Conservation (phyloP, 2,888 invertebrate species). For the Gisinianus flammeolus region DNA sequence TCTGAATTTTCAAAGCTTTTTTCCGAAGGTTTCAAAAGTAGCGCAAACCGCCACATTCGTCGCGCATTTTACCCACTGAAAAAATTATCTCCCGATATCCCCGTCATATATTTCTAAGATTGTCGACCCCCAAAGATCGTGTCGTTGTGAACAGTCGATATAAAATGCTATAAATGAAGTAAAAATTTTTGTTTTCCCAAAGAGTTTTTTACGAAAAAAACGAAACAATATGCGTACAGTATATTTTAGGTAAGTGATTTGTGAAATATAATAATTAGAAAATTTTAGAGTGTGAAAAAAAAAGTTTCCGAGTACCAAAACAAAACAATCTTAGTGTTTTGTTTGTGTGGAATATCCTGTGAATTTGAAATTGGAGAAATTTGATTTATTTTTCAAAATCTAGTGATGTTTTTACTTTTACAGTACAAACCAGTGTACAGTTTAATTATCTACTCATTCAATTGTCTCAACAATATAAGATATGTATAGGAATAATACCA, state of each 20-base stretch:
- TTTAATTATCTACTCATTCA: neutral
- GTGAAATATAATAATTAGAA: neutral
- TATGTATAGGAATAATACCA: too few relatives aligned
- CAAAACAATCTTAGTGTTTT: too few relatives aligned
- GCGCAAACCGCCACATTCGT: too few relatives aligned
- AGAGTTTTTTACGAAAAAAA: constrained; percentile 1
- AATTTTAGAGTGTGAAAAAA: neutral
- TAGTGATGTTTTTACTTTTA: neutral
- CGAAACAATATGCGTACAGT: neutral
- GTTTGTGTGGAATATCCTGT: neutral
- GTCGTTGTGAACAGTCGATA: too few relatives aligned
- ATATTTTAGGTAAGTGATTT: neutral
- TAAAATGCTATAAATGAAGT: neutral
- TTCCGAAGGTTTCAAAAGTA: too few relatives aligned
- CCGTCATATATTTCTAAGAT: too few relatives aligned
- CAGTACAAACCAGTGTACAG: neutral
- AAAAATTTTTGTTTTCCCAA: neutral
- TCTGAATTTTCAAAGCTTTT: too few relatives aligned
- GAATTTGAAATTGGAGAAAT: neutral
- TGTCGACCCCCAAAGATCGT: too few relatives aligned
- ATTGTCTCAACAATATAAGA: too few relatives aligned
- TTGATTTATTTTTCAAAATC: neutral
- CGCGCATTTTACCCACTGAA: too few relatives aligned
- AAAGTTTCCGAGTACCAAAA: neutral
- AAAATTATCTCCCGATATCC: too few relatives aligned